These are phyloP conservation scores for Pygoscelis adeliae DNA, from an alignment of 2,113 vertebrate genomes.

Conservation along the genomic window DNA sequence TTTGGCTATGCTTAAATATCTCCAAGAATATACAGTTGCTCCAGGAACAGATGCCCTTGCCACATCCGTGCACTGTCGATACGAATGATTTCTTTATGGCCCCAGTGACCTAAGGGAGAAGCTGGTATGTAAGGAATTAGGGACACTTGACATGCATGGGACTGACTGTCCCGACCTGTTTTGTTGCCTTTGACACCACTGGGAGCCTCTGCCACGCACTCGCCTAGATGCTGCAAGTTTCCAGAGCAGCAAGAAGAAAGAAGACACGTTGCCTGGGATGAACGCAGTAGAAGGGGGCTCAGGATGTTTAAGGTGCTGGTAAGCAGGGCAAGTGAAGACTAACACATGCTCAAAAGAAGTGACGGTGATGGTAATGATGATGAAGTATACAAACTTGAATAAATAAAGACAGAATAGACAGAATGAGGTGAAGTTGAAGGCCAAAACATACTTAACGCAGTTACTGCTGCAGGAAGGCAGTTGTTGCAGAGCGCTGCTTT, in stretches of 20 bases:
- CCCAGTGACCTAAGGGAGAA: not conserved
- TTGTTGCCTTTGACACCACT: not conserved
- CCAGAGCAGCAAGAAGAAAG: not conserved
- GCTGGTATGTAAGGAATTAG: not conserved
- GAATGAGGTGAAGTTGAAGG: not conserved
- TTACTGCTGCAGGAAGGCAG: not conserved
- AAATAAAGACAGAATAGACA: not conserved
- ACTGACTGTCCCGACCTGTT: not conserved
- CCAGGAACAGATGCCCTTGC: not conserved
- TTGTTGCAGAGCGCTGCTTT: rapidly evolving
- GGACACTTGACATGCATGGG: too few relatives aligned
- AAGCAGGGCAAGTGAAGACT: not conserved
- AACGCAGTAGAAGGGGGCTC: not conserved
- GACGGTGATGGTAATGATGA: not conserved
- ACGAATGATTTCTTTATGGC: not conserved
- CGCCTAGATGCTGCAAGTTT: not conserved
- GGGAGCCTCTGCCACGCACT: not conserved
- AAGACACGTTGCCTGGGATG: not conserved
- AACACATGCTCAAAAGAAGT: not conserved
- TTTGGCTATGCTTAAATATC: not conserved
- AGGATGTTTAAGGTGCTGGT: not conserved
- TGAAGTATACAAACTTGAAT: not conserved
- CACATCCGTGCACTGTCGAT: not conserved
- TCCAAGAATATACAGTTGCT: not conserved
- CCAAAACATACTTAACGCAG: not conserved